Base-by-base conservation (phyloP, 2,113 vertebrate species). In the Dasyornis broadbenti region DNA sequence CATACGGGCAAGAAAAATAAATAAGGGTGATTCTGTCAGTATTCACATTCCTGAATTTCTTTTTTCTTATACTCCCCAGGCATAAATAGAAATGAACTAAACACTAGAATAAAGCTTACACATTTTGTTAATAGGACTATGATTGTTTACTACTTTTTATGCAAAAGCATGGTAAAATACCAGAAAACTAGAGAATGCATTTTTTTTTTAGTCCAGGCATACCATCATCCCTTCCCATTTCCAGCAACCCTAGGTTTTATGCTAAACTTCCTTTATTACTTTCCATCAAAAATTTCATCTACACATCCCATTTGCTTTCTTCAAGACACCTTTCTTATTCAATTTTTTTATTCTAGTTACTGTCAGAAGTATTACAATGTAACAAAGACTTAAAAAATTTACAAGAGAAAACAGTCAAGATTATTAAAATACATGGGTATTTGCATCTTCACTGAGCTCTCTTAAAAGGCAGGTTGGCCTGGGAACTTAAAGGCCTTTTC, bases 231-330 rank as follows among this genome's bases (percentile, higher is more conserved):
- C 35, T 86, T 82, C 39, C 53, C 68, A 64, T 60, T 97, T 82
- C 69, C 73, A 96, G 85, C 24, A 76, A 60, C 39, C 40, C 50
- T 18, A 71, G 22, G 54, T 82, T 94, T 96, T 91, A 82, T 27
- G 39, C 54, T 54, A 81, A 94, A 80, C 42, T 19, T 69, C 73
- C 40, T 84, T 90, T 53, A 79, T 23, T 28, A 71, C 18, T 33
- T 92, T 87, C 64, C 70, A 56, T 50, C 9, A 73, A 64, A 65
- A 86, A 78, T 40, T 80, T 52, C 28, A 96, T 59, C 73, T 52
- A 87, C 12, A 64, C 23, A 87, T 90, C 31, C 40, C 42, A 90
- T 56, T 76, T 92, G 24, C 73, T 76, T 85, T 64, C 44, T 89
- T 70, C 53, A 92, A 75, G 30, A 77, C 30, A 65, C 7, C 3